Percentiles rank a stretch among this genome's conserved stretches.
These are phyloP conservation scores for Paramormyrops kingsleyae DNA, from an alignment of 2,113 vertebrate species.

Conservation along the genomic window DNA sequence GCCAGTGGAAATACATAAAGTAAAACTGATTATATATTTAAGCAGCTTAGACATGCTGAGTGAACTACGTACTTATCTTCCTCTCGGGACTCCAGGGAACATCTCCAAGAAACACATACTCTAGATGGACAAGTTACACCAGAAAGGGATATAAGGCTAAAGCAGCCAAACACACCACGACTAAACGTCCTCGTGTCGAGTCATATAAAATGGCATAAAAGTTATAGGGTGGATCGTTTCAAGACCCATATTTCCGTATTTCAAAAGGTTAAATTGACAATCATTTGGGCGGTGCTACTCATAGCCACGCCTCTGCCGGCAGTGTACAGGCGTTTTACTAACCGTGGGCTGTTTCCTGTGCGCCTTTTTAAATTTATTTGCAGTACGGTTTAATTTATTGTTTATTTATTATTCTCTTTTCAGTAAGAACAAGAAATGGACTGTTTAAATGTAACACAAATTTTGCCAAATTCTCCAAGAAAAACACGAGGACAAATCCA, in stretches of 20 bases:
- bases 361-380: background rate
- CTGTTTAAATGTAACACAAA: slow-evolving; percentile 61
- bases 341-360: background rate
- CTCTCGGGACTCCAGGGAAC: background rate
- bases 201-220: background rate
- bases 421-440: slow-evolving; percentile 58
- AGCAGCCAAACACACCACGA: background rate
- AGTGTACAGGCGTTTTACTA: background rate
- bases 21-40: background rate
- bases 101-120: background rate
- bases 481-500: slow-evolving; percentile 82
- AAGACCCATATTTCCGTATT: background rate
- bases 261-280: background rate
- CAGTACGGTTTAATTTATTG: background rate
- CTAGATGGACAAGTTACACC: background rate
- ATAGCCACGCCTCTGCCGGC: background rate
- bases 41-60: background rate
- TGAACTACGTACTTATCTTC: background rate
- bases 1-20: background rate
- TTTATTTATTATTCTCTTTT: background rate
- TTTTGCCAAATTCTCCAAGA: slow-evolving; percentile 71
- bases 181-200: background rate
- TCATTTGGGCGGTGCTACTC: background rate
- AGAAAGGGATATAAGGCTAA: background rate
- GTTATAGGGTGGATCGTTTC: background rate